Evolutionary conservation across 2,888 invertebrate species (phyloP).

Genomic region (Lochmaea capreae): DNA sequence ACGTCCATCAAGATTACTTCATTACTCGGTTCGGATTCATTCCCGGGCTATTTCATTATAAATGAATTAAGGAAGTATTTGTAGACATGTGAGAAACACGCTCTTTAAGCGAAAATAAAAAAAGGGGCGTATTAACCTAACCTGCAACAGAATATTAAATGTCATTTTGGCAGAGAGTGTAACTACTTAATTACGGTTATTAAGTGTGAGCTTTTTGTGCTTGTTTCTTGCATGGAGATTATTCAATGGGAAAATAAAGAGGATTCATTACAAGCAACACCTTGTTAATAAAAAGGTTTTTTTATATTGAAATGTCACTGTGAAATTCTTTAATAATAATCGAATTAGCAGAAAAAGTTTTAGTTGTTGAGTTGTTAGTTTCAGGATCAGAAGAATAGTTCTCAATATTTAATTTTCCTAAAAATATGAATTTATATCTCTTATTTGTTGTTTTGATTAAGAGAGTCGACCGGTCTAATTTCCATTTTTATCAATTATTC

Average conservation of each 20-base stretch:
- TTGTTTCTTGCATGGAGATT: conserved; percentile 36
- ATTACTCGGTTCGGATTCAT: conserved; percentile 22
- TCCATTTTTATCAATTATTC: too few relatives aligned
- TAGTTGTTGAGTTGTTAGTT: too few relatives aligned
- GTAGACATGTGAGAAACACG: conserved; percentile 46
- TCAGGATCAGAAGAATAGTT: too few relatives aligned
- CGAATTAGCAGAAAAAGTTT: neutral
- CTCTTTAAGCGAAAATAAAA: conserved; percentile 37
- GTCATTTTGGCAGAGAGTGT: conserved; percentile 48
- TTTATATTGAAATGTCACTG: neutral
- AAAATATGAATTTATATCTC: too few relatives aligned
- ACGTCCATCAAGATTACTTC: conserved; percentile 26
- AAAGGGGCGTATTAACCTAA: conserved; percentile 41
- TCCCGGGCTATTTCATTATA: conserved; percentile 49
- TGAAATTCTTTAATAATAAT: neutral
- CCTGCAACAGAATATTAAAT: conserved; percentile 48
- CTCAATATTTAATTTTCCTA: too few relatives aligned
- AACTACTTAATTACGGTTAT: conserved; percentile 49
- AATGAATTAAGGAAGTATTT: conserved; percentile 52
- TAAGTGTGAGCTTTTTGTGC: conserved; percentile 43
- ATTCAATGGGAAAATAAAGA: conserved; percentile 49
- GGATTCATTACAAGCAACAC: conserved; percentile 43
- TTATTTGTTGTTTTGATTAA: too few relatives aligned
- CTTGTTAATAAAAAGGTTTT: conserved; percentile 23
- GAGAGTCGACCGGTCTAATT: too few relatives aligned